phyloP scores from a whole-genome alignment of 2,113 vertebrate species.

The Carassius auratus region DNA sequence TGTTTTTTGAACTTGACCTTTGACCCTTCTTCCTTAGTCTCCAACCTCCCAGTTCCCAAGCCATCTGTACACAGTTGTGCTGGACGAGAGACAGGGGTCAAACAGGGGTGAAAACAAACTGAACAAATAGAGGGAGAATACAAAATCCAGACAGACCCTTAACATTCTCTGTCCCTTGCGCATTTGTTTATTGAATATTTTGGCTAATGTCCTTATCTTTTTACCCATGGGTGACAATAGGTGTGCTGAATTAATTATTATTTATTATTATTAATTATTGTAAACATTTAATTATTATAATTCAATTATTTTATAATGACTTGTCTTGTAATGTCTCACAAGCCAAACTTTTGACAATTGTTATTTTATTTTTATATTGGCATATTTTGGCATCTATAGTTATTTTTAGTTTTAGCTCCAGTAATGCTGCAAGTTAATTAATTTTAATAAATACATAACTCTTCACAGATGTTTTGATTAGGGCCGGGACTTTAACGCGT shows the following conservation, averaged over 20 bases:
- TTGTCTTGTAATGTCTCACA: background rate
- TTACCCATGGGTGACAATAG: background rate
- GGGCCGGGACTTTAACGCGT: too few relatives aligned
- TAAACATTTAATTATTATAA: too few relatives aligned
- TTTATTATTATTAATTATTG: background rate
- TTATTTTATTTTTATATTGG: background rate
- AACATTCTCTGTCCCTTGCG: background rate
- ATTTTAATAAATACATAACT: too few relatives aligned
- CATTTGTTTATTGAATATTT: background rate
- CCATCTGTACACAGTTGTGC: background rate
- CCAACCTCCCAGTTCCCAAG: background rate
- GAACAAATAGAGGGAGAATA: background rate
- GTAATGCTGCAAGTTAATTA: too few relatives aligned
- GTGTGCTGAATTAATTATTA: background rate
- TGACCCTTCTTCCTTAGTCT: background rate
- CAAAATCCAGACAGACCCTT: background rate
- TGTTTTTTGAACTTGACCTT: constrained; percentile 44
- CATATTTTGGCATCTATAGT: background rate
- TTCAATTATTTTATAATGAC: background rate
- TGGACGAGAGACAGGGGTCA: background rate
- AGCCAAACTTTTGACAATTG: background rate
- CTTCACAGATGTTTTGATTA: too few relatives aligned
- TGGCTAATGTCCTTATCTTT: background rate
- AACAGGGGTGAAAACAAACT: background rate
- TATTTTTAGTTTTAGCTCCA: too few relatives aligned